Conservation (phyloP, 2,113 vertebrate species). For the Pseudonaja textilis region DNA sequence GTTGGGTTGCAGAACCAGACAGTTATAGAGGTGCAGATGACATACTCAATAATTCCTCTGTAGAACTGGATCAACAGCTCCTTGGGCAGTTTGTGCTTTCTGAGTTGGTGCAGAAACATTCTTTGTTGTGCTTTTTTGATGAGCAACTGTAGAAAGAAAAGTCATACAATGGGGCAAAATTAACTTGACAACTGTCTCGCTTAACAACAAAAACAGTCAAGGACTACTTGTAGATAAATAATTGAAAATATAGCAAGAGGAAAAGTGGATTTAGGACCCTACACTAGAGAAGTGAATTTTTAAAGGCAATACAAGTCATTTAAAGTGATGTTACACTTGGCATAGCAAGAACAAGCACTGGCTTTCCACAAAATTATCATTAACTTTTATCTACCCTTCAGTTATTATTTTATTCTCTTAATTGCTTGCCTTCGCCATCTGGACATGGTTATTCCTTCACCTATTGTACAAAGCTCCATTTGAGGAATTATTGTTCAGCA, state of each 20-base stretch:
- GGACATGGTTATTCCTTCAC: constrained; percentile 45
- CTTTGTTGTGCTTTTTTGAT: too few relatives aligned
- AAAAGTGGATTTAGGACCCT: background rate
- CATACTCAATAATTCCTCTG: too few relatives aligned
- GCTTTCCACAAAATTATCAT: background rate
- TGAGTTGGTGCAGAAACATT: too few relatives aligned
- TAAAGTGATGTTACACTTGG: constrained; percentile 25
- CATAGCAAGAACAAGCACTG: constrained; percentile 27
- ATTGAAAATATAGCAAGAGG: background rate
- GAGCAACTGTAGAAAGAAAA: too few relatives aligned
- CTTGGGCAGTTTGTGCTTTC: too few relatives aligned
- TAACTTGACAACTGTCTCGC: background rate
- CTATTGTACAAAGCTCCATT: constrained; percentile 38
- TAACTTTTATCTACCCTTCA: constrained; percentile 30
- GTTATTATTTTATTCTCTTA: constrained; percentile 34
- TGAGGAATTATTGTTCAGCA: constrained; percentile 54
- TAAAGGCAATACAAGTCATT: constrained; percentile 20
- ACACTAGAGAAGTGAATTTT: constrained; percentile 32
- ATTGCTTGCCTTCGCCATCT: constrained; percentile 24
- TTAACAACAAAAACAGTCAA: background rate
- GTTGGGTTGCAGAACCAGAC: too few relatives aligned
- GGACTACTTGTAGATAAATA: background rate
- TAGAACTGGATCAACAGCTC: too few relatives aligned
- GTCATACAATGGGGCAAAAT: background rate
- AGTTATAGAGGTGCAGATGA: too few relatives aligned